These are phyloP conservation scores for Paedocypris sp. DNA, from an alignment of 2,113 vertebrate genomes.

Conservation along the genomic window DNA sequence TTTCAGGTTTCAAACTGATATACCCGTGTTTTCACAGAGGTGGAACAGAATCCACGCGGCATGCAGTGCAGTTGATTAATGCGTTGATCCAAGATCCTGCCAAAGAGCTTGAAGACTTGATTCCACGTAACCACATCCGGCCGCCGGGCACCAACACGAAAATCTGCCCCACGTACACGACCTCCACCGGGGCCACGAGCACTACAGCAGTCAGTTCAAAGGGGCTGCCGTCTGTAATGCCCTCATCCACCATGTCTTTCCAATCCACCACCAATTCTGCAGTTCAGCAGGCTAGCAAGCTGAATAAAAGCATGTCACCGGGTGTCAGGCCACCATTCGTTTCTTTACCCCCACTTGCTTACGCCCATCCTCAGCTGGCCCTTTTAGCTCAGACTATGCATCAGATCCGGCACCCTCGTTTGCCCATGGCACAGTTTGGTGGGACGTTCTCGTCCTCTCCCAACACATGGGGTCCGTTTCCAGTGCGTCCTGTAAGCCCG, in stretches of 20 bases:
- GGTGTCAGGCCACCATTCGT: constrained; percentile 90
- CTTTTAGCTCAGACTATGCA: constrained; percentile 96
- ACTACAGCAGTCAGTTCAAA: constrained; percentile 75
- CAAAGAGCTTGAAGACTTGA: constrained; percentile 97
- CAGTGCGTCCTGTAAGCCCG: constrained; percentile 91
- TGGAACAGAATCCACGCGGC: constrained; percentile 91
- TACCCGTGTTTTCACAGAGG: constrained; percentile 62
- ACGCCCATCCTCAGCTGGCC: constrained; percentile 93
- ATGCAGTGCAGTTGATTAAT: constrained; percentile 94
- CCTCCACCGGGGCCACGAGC: constrained; percentile 70
- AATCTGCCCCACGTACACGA: constrained; percentile 70
- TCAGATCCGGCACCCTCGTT: constrained; percentile 92
- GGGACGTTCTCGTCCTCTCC: constrained; percentile 89
- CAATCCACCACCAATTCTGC: constrained; percentile 76
- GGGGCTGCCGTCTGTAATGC: constrained; percentile 77
- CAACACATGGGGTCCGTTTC: constrained; percentile 96
- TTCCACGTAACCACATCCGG: constrained; percentile 94
- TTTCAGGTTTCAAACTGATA: neutral
- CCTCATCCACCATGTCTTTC: constrained; percentile 74
- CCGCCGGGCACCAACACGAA: constrained; percentile 76
- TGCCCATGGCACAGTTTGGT: constrained; percentile 96
- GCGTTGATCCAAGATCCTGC: constrained; percentile 97
- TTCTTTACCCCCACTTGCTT: constrained; percentile 87
- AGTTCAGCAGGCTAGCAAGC: constrained; percentile 76
- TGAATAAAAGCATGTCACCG: constrained; percentile 79